Evolutionary conservation across 2,888 invertebrate species (phyloP), one percentile per base, ranked within the genome.

Genomic region (Zootermopsis nevadensis): DNA sequence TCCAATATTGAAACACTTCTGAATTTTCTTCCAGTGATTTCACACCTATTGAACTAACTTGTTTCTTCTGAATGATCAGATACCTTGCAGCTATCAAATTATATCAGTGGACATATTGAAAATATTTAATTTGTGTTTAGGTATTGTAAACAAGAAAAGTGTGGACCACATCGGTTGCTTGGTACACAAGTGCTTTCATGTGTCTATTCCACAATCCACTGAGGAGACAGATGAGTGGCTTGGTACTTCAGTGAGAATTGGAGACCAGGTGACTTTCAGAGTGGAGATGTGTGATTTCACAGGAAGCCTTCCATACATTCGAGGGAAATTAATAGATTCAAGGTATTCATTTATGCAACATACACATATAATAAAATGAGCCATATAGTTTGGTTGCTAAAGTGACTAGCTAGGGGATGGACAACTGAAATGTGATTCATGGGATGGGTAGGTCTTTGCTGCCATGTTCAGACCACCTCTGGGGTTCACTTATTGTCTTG

Each of bases 171-270:
- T 95, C 83, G 93, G 93, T 6, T 91, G 94, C 85, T 90, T 95
- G 81, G 93, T 95, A 0, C 94, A 95, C 87, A 91, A 93, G 87
- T 91, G 92, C 35, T 95, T 95, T 87, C 94, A 95, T 89, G 93
- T 94, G 22, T 94, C 94, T 7, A 91, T 95, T 53, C 82, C 83
- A 31, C 76, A 80, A 27, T 72, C 83, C 6, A 53, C 33, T 33
- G 81, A 81, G 27, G 80, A 76, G 24, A 33, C 67, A 19, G 60
- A 77, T 80, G 67, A 80, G 85, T 94, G 94, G 94, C 87, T 91
- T 83, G 94, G 94, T 1, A 87, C 90, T 67, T 88, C 89, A 83
- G 89, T 93, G 35, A 87, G 90, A 80, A 90, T 93, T 86, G 93
- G 93, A 0, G 92, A 93, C 87, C 91, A 93, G 88, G 91, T 94